Evolutionary conservation across 2,888 invertebrate genomes (phyloP), one percentile per base, ranked within the genome.

Genomic region (Oligia fasciuncula): DNA sequence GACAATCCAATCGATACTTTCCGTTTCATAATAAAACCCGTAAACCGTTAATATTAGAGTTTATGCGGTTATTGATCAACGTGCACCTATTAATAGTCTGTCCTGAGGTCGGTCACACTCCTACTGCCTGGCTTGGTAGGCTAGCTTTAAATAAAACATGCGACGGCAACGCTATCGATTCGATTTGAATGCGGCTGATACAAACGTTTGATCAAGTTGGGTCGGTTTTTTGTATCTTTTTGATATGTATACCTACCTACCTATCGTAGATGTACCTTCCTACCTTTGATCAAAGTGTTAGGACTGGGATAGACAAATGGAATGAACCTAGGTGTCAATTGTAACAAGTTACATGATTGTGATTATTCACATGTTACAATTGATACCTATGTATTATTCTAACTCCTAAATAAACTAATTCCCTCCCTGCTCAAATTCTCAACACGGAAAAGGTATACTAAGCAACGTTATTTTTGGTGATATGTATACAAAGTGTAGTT

Each of bases 91-190:
- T 82, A 72, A 86, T 86, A 87, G 78, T 63, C 63, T 51, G 77
- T 63, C 51, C 75, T 75, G 75, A 79, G 68, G 79, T 85, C 67
- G 71, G 76, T 66, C 62, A 87, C 79, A 79, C 71, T 75, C 62
- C 49, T 17, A 17, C 54, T 29, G 23, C 23, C 68, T 66, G 6
- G 60, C 66, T 63, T 3, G 51, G 74, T 66, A 73, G 74, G 43
- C 67, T 76, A 43, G 71, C 68, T 80, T 88, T 87, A 78, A 84
- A 84, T 88, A 84, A 88, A 87, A 87, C 80, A 87, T 87, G 73
- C 75, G 76, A 54, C 75, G 73, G 81, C 79, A 87, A 76, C 60
- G 43, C 19, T 80, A 88, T 87, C 84, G 88, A 87, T 85, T 85
- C 67, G 43, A 73, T 83, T 86, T 78, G 77, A 82, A 82, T 82